Base-by-base conservation (phyloP, 2,797 vertebrate genomes). In the Botia kubotai region DNA sequence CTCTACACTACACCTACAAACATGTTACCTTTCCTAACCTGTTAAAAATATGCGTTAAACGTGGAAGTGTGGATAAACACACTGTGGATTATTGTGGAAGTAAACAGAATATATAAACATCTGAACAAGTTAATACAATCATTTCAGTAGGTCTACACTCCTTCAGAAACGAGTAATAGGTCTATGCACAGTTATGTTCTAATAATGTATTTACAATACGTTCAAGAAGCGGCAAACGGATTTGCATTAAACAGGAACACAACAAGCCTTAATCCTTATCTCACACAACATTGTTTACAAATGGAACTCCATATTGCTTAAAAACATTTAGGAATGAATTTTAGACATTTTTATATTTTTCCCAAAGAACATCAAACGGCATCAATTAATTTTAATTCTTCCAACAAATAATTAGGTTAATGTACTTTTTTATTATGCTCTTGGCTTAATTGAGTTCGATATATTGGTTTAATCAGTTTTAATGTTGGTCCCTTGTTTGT, bases 221-320 rank as follows among this genome's bases (percentile, higher is more conserved):
- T 91, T 90, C 89, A 94, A 91, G 92, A 95, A 95, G 93, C 92
- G 86, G 92, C 89, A 83, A 90, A 93, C 88, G 87, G 86, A 87
- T 93, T 92, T 90, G 93, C 90, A 90, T 90, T 90, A 86, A 92
- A 94, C 88, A 93, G 92, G 91, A 90, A 93, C 91, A 94, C 91
- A 89, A 89, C 88, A 91, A 94, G 90, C 89, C 90, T 91, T 87
- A 91, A 90, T 93, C 91, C 92, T 93, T 93, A 88, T 92, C 87
- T 92, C 89, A 89, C 91, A 90, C 90, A 93, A 95, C 92, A 88
- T 86, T 89, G 88, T 92, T 90, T 92, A 95, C 92, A 92, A 90
- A 94, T 90, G 91, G 89, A 94, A 91, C 91, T 94, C 92, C 93
- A 94, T 96, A 94, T 97, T 96, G 95, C 95, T 96, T 94, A 89